Base-by-base conservation (phyloP, 2,113 vertebrate genomes). In the Himantopus leucocephalus region DNA sequence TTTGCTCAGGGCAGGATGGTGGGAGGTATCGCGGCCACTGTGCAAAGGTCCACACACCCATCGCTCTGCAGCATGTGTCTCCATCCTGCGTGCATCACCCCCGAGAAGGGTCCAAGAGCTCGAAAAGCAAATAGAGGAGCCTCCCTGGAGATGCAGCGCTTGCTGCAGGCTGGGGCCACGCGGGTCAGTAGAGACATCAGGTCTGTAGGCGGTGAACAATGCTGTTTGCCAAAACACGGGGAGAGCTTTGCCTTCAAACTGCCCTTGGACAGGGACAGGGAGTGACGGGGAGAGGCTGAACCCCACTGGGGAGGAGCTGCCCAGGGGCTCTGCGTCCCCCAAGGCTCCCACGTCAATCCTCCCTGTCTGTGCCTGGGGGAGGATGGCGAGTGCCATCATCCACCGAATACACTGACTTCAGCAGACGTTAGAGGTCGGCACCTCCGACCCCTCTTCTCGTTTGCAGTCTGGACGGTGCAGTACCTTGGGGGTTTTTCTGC, bases 41-140 rank as follows among this genome's bases (percentile, higher is more conserved):
- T 59, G n/a, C 43, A 35, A 58, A 92, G 55, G 29, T 43, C 23
- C 1, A 0, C 14, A 48, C 7, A 29, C 30, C 37, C 56, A 11
- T 47, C 34, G 1, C 43, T 55, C 60, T 50, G 27, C 35, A 48
- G 58, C 34, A 7, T 6, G 27, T 2, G 1, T 30, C n/a, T 72
- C 47, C 53, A 13, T n/a, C 35, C 43, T 3, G 6, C 1, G 5
- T 8, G n/a, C 12, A 2, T 67, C 3, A 0, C 55, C 37, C 32
- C 27, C 1, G 2, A 32, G 47, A 29, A 52, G 41, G n/a, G 47
- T 26, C 47, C 21, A 39, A 26, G 74, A 55, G n/a, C 30, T 74
- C 18, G 20, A 24, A 20, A 62, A 52, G 47, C 53, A 35, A 47
- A n/a, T 1, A 16, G 26, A 66, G 60, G 67, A 68, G 30, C 35